Base-by-base conservation (phyloP, 2,888 invertebrate species). In the Tigriopus californicus region DNA sequence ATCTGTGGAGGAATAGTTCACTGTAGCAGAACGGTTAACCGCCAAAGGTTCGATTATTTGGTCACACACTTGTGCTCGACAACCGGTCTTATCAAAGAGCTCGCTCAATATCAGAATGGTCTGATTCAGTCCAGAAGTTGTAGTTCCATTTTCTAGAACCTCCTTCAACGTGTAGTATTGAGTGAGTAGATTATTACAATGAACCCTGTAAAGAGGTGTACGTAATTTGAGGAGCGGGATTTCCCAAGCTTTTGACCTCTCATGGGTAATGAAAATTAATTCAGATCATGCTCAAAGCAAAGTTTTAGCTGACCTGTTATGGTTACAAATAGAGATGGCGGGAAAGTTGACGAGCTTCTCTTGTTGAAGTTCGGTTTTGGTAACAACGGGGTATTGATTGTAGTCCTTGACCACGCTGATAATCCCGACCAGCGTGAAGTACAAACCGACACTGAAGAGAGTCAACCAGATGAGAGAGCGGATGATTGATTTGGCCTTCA, bases 291-390 rank as follows among this genome's bases (percentile, higher is more conserved):
- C 13, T 41, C 41, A 11, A 11, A 41, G 41, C 13, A 41, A 41
- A 41, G 15, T 11, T 48, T n/a, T 24, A n/a, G 22, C 22, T 5
- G 15, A 51, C 51, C 22, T 51, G 41, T 53, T 53, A 5, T 15
- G 15, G 25, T 56, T 56, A 46, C 56, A 56, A 56, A 56, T 24
- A 3, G 20, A 44, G n/a, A 56, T n/a, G 13, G 56, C 56, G 4
- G 56, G 56, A 56, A 56, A 56, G 15, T n/a, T 41, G 24, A 56
- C 15, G 10, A 20, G 18, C 22, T 20, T 13, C 33, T 25, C 51
- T 40, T 44, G 51, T 8, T 15, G 33, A 22, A 58, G 20, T 25
- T 58, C 20, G 33, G 47, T 46, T 49, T 22, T 24, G 20, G 58
- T 58, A 51, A 52, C 44, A 18, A 57, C 47, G 12, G 13, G 13